Evolutionary conservation across 2,888 invertebrate genomes (phyloP), one percentile per base, ranked within the genome.

Genomic region (Drosophila atroscutellata): DNA sequence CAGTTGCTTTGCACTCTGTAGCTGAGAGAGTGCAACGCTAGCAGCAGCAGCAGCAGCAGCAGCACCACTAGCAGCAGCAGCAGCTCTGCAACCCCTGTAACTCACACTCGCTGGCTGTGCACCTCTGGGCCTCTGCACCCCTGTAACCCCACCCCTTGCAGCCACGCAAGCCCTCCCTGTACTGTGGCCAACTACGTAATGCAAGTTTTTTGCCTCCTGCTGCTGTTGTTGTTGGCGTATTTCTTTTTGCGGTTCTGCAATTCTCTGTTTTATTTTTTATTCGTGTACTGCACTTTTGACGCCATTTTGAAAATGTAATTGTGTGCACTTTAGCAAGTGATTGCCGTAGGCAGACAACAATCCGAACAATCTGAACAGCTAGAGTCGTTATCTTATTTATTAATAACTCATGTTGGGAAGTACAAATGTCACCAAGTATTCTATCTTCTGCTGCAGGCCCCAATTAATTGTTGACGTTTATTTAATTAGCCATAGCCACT

Each of bases 221-320:
- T 60, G n/a, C 60, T 47, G 68, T 62, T 73, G 57, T 59, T 73
- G 60, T 50, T 73, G 37, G 39, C 50, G 51, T 60, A 28, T 37
- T 75, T 63, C 70, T 63, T 63, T 76, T 62, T 85, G 69, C 68
- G 76, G 75, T 75, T 77, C 77, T 77, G 75, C 70, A 72, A 65
- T 79, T 72, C 49, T 54, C 66, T 55, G 65, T 51, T 2, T 57
- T 32, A 9, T 60, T 32, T 49, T 64, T 32, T 58, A 34, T 66
- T 62, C 54, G 58, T 80, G 57, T 66, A 68, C 63, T 79, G 81
- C 82, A 82, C 75, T 86, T 89, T 81, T 86, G 86, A 82, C 91
- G 91, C 92, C 91, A 91, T 91, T 91, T 91, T 91, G 86, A 77
- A 91, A 91, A 82, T 81, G 79, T 80, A 84, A 86, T 90, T 86